phyloP scores from a whole-genome alignment of 2,888 invertebrate genomes.

The Microctonus hyperodae region DNA sequence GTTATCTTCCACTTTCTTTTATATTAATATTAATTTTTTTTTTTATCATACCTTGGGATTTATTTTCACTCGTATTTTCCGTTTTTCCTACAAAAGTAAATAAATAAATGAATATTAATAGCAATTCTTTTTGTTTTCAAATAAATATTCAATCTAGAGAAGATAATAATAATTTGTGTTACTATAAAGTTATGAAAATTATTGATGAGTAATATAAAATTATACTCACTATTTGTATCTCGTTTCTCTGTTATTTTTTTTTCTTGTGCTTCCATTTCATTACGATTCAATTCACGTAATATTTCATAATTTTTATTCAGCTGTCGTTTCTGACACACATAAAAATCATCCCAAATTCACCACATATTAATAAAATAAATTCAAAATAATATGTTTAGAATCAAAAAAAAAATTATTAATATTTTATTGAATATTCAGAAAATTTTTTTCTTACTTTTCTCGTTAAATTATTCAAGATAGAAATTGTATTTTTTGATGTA shows the following conservation, averaged over 20 bases:
- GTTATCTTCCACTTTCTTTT: not conserved
- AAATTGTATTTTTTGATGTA: not conserved
- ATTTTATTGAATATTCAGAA: not conserved
- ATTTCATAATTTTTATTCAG: not conserved
- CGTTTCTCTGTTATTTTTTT: not conserved
- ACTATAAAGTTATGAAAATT: not conserved
- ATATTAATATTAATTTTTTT: constrained; percentile 14
- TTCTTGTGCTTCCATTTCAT: not conserved
- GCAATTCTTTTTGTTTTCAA: not conserved
- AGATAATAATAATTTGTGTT: no score
- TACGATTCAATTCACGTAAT: not conserved
- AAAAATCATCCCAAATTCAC: no score
- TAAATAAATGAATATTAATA: not conserved
- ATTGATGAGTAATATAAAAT: not conserved
- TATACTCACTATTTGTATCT: not conserved
- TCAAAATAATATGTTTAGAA: not conserved
- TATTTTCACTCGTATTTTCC: not conserved
- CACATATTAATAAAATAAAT: not conserved
- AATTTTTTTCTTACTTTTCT: not conserved
- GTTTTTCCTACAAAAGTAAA: not conserved
- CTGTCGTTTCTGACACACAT: not conserved
- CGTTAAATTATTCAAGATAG: not conserved
- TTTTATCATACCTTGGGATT: constrained; percentile 11
- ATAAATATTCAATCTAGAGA: not conserved
- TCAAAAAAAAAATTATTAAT: not conserved